Evolutionary conservation across 2,113 vertebrate genomes (phyloP).

Genomic region (Globicephala melas): DNA sequence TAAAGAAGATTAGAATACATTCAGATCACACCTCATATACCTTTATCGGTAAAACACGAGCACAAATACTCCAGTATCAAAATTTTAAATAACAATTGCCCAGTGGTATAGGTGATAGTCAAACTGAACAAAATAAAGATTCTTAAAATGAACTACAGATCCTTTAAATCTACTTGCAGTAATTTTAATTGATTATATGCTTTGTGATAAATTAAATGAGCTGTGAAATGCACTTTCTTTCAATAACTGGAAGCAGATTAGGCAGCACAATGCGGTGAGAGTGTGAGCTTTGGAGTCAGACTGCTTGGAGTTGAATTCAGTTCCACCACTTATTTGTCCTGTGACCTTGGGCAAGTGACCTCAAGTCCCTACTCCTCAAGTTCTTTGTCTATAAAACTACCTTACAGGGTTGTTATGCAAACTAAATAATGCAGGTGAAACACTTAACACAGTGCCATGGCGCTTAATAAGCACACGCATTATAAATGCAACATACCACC

Average conservation of each 20-base stretch:
- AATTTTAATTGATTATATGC: not conserved
- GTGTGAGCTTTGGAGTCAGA: fast-evolving
- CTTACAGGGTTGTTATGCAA: not conserved
- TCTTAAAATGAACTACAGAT: not conserved
- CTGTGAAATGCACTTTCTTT: not conserved
- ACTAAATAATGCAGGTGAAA: not conserved
- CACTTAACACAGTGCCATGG: not conserved
- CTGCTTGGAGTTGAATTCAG: not conserved
- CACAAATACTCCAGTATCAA: not conserved
- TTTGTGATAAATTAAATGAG: not conserved
- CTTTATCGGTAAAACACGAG: not conserved
- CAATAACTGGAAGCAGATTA: not conserved
- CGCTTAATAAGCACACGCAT: not conserved
- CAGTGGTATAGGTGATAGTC: not conserved
- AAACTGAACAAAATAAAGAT: not conserved
- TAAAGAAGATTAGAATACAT: not conserved
- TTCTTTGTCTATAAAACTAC: not conserved
- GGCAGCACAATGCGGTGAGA: not conserved
- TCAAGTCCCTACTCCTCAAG: not conserved
- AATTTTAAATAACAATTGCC: not conserved
- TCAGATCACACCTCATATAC: not conserved
- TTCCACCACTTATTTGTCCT: not conserved
- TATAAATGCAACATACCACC: fast-evolving
- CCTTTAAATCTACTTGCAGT: not conserved
- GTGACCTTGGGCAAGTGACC: not conserved